These are phyloP conservation scores for Sula dactylatra DNA, from an alignment of 2,113 vertebrate species.

Conservation along the genomic window DNA sequence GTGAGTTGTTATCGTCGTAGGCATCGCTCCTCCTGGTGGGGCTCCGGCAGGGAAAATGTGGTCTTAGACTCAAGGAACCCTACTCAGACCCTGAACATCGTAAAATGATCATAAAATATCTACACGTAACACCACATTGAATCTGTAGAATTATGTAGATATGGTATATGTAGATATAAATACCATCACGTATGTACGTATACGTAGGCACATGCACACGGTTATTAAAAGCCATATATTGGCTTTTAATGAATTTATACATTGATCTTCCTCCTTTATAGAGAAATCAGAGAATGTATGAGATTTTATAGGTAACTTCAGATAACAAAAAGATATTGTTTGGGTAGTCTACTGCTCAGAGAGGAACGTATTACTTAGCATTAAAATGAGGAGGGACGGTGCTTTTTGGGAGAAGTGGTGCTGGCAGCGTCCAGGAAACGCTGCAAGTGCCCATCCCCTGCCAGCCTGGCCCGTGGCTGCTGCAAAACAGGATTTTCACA, in stretches of 20 bases:
- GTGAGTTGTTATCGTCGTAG: rapidly evolving
- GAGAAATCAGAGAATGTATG: neutral
- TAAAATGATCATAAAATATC: neutral
- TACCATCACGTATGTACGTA: too few relatives aligned
- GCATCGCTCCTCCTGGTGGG: neutral
- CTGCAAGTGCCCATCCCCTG: neutral
- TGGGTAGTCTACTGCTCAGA: neutral
- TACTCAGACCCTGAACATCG: neutral
- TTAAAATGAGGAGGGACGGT: neutral
- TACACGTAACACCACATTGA: neutral
- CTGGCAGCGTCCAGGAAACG: neutral
- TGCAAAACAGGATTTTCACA: neutral
- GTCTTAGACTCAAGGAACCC: neutral
- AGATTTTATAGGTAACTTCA: neutral
- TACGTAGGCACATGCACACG: too few relatives aligned
- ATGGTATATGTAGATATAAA: too few relatives aligned
- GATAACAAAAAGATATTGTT: neutral
- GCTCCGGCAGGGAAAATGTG: neutral
- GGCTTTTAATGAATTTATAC: neutral
- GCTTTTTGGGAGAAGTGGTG: neutral
- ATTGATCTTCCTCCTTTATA: neutral
- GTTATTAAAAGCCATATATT: neutral
- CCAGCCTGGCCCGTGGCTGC: neutral
- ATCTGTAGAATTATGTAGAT: too few relatives aligned
- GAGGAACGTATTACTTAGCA: neutral